A percentile compares a stretch with the other conserved stretches of the same genome.
phyloP scores from a whole-genome alignment of 2,797 vertebrate genomes.

The Cyprinodon diabolis region DNA sequence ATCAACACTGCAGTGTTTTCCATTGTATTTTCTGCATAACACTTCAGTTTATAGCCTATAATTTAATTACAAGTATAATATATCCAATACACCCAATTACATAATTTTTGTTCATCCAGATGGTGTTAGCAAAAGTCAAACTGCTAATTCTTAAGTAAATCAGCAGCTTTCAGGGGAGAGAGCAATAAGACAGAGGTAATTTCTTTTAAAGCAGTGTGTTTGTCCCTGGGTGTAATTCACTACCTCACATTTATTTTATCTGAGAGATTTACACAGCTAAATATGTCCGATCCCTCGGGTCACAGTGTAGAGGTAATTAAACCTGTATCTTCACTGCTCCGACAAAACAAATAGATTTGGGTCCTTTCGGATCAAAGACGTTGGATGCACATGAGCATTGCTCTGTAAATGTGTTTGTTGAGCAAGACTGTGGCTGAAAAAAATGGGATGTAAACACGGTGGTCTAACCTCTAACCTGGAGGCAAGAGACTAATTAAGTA shows the following conservation, averaged over 20 bases:
- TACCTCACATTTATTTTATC: slow-evolving; percentile 12
- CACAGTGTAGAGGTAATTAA: slow-evolving; percentile 39
- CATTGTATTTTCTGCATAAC: not conserved
- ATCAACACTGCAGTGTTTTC: not conserved
- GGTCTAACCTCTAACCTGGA: slow-evolving; percentile 45
- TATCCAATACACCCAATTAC: not conserved
- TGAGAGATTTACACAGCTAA: slow-evolving; percentile 31
- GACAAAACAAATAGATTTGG: slow-evolving; percentile 39
- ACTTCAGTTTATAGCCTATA: not conserved
- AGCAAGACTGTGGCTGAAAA: not conserved
- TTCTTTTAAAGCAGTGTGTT: slow-evolving; percentile 13
- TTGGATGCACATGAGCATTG: not conserved
- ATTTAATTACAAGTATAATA: not conserved
- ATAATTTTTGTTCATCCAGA: not conserved
- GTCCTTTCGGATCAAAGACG: slow-evolving; percentile 27
- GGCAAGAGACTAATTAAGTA: slow-evolving; percentile 61
- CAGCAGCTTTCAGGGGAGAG: not conserved
- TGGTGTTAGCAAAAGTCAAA: not conserved
- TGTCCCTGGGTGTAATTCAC: slow-evolving; percentile 19
- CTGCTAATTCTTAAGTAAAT: not conserved
- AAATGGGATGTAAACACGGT: not conserved
- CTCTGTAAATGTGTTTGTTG: not conserved
- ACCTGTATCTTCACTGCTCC: slow-evolving; percentile 4
- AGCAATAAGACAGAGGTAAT: not conserved
- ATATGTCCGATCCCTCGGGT: slow-evolving; percentile 25